Evolutionary conservation across 2,113 vertebrate species (phyloP), one percentile per base, ranked within the genome.

Genomic region (Gymnogyps californianus): DNA sequence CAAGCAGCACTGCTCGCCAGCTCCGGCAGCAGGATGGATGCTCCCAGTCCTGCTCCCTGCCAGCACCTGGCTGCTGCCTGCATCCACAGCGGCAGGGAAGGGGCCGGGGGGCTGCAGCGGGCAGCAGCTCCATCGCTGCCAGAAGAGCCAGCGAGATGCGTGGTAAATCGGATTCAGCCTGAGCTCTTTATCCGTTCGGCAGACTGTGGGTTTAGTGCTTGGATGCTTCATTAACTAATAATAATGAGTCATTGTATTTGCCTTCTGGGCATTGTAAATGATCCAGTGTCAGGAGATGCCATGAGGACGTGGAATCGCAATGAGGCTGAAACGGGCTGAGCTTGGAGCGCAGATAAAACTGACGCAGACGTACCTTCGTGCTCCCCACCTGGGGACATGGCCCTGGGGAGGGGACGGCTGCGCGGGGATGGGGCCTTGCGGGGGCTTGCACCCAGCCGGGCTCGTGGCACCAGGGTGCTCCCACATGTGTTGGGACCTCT

Each of bases 201-300:
- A 87, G 94, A 96, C 93, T 94, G 95, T 85, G 97, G 83, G 91
- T 94, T 98, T 98, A 97, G 96, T 97, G 92, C 94, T 97, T 96
- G 95, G 96, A 98, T 97, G 98, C 96, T 98, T 98, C 98, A 97
- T 98, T 98, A 98, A 98, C 96, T 96, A 96, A 98, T 97, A 98
- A 98, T 98, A 98, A 98, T 97, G 98, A 98, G 92, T 97, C 98
- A 96, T 96, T 96, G 96, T 96, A 87, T 97, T 92, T 89, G 96
- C 96, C 98, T 97, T 71, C 20, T 93, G 97, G 98, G 97, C 91
- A 85, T 42, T 98, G 97, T 96, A 97, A 98, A 96, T 92, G 97
- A 98, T 97, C 97, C 94, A 83, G 95, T 95, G 96, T 97, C 97
- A 87, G 96, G 96, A 97, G 96, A 96, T 16, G 57, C 97, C 38